Evolutionary conservation across 2,113 vertebrate genomes (phyloP).

Genomic region (Pituophis catenifer): DNA sequence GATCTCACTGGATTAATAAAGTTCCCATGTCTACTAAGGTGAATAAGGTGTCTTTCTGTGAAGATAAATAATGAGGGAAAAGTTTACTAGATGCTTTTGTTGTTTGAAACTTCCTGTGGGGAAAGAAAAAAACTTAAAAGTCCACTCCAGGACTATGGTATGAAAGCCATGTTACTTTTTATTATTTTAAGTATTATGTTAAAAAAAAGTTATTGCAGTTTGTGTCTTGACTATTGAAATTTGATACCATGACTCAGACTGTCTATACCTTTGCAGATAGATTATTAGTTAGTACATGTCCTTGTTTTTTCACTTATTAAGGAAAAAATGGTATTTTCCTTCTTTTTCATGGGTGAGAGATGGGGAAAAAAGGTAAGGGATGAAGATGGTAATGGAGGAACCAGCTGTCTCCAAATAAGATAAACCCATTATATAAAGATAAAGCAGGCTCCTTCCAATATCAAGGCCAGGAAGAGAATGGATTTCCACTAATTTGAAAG

Average conservation of each 20-base stretch:
- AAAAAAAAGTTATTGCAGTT: neutral
- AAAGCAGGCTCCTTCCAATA: neutral
- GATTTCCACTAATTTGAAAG: neutral
- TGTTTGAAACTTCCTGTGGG: neutral
- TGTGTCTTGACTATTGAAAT: neutral
- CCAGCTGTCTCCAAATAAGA: neutral
- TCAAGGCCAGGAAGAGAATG: neutral
- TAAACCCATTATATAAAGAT: neutral
- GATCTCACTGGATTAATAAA: neutral
- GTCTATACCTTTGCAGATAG: neutral
- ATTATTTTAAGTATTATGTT: neutral
- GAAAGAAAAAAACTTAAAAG: neutral
- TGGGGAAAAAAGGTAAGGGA: neutral
- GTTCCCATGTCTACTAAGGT: neutral
- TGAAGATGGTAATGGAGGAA: neutral
- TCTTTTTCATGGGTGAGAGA: neutral
- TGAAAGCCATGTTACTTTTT: neutral
- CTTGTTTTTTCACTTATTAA: neutral
- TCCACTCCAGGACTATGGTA: neutral
- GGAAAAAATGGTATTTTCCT: neutral
- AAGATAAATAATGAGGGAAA: neutral
- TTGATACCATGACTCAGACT: neutral
- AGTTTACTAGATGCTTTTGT: neutral
- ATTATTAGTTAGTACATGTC: neutral
- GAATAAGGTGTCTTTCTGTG: neutral